Base-by-base conservation (phyloP, 1,140 invertebrate species). In the Drosophila pseudoobscura region DNA sequence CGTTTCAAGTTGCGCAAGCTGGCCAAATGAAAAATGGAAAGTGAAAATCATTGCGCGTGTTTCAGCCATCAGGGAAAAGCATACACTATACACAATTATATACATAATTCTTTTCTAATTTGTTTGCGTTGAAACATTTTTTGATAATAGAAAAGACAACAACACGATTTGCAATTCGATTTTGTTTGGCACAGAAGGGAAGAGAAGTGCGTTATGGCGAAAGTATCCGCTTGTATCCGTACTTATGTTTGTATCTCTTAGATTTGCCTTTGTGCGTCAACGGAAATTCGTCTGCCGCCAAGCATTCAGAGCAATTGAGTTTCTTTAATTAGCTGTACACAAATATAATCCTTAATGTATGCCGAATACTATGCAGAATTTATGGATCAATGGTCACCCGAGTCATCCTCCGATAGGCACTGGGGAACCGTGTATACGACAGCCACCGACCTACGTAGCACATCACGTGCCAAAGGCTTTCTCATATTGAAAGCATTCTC, bases 251-350 rank as follows among this genome's bases (percentile, higher is more conserved):
- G 35, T 39, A 39, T 39, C 35, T 39, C 35, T 39, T 11, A 1
- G 52, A 60, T 62, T 78, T 26, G 51, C 41, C 49, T 61, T 51
- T 75, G 84, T 89, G 84, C 84, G 84, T 89, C 85, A 89, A 69
- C 80, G 84, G 85, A 89, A 84, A 85, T 65, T 66, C 61, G 71
- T 55, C 71, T 47, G 54, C 50, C 39, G 46, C 54, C 76, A 50
- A 54, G 61, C 58, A 68, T 63, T 66, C 44, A 51, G 50, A 57
- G 51, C 76, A 84, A 84, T 80, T 75, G 61, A 65, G 43, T 84
- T 53, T 87, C 47, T 50, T 69, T 77, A 80, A 80, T 89, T 89
- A 69, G 69, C 57, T 39, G 35, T 71, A 65, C 54, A 54, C 41
- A 13, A 4, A 54, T 54, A 62, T 6, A 44, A 54, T 60, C 41